Percentiles rank a stretch among this genome's conserved stretches.
These are phyloP conservation scores for Eupithecia subumbrata DNA, from an alignment of 2,888 invertebrate species.

Conservation along the genomic window DNA sequence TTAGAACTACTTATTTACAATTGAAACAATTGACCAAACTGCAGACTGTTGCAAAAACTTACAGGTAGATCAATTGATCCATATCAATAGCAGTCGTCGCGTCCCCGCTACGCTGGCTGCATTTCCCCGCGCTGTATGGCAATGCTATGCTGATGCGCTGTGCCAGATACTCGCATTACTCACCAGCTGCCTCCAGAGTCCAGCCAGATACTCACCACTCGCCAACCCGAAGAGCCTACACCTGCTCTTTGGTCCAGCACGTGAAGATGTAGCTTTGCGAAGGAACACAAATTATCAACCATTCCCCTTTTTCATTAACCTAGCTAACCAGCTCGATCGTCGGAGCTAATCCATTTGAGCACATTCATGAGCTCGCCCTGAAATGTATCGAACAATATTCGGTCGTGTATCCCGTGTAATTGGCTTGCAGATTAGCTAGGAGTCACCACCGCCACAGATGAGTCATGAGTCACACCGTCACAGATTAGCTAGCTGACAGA, in stretches of 20 bases:
- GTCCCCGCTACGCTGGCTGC: too few species aligned
- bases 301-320: not conserved
- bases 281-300: not conserved
- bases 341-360: slow-evolving; percentile 18
- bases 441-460: slow-evolving; percentile 12
- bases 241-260: not conserved
- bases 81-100: too few species aligned
- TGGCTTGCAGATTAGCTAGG: slow-evolving; percentile 62
- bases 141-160: too few species aligned
- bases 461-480: not conserved
- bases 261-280: not conserved
- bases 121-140: too few species aligned
- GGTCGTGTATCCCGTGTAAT: slow-evolving; percentile 76
- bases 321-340: not conserved
- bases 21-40: too few species aligned
- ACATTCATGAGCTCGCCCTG: slow-evolving; percentile 20
- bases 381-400: slow-evolving; percentile 71
- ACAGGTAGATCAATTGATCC: too few species aligned
- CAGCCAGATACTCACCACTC: too few species aligned
- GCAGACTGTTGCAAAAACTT: too few species aligned
- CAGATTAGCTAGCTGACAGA: not conserved
- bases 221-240: too few species aligned
- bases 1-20: too few species aligned
- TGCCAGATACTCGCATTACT: too few species aligned
- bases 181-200: too few species aligned